Evolutionary conservation across 2,113 vertebrate species (phyloP), one percentile per base, ranked within the genome.

Genomic region (Recurvirostra avosetta): DNA sequence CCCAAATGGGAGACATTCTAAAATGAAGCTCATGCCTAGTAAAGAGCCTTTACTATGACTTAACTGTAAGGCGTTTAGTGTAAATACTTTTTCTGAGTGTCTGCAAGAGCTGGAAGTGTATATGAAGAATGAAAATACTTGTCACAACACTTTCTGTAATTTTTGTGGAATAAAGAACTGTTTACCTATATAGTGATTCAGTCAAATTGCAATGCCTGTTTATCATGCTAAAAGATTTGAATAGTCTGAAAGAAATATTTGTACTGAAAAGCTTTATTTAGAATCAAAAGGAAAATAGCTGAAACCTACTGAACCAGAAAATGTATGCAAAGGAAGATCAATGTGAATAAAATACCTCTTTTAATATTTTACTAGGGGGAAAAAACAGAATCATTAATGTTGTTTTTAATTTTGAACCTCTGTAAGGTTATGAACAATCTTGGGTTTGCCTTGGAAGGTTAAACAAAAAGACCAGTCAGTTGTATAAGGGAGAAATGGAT

Each of bases 231-330:
- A 77, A 86, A 90, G 62, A 89, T 92, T 88, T 85, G 47, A 96
- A 56, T 62, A 79, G n/a, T 77, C 58, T 87, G 62, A 88, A 92
- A 90, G 56, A 88, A 96, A 92, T 80, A 82, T 77, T 94, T 91
- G 52, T 87, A 41, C 56, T 72, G 53, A 68, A 89, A 91, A 90
- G 23, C 52, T 89, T 89, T 85, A 74, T 90, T 89, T 95, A 76
- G 67, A 67, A 78, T 92, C 61, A 82, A 86, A 91, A 91, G 26
- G 43, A 36, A 92, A 91, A 90, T 30, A 62, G 12, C 55, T 86
- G 62, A 86, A 95, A 45, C 36, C 36, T 93, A 75, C 25, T 88
- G 88, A 94, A 94, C 52, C 52, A 73, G 49, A 59, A 96, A 90
- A 84, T 81, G 11, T 50, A 45, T 86, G 71, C 78, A 86, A 78